Conservation (phyloP, 2,113 vertebrate species). For the Equus quagga region DNA sequence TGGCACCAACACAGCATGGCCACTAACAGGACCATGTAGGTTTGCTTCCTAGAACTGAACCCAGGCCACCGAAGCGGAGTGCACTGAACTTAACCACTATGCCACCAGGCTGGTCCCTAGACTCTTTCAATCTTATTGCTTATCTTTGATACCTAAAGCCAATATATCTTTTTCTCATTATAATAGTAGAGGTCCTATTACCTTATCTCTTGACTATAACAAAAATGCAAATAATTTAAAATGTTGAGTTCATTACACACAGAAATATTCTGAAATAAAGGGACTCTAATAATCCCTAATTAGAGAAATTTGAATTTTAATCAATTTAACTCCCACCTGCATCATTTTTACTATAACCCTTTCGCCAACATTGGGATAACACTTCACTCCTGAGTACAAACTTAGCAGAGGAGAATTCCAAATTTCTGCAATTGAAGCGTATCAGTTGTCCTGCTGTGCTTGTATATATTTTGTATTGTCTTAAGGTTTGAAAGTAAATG, state of each 20-base stretch:
- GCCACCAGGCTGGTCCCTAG: neutral
- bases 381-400: conserved; percentile 75
- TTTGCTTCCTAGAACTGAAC: too few species aligned
- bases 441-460: conserved; percentile 79
- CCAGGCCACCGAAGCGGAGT: too few species aligned
- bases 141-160: neutral
- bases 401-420: conserved; percentile 83
- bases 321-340: conserved; percentile 53
- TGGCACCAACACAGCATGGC: too few species aligned
- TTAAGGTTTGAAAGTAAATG: conserved; percentile 83
- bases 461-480: conserved; percentile 89
- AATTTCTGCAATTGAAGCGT: conserved; percentile 71
- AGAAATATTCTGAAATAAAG: neutral
- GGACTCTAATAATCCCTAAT: neutral
- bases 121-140: neutral
- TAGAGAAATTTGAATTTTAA: conserved; percentile 71
- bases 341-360: conserved; percentile 79
- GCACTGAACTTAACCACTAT: too few species aligned
- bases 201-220: neutral
- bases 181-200: neutral
- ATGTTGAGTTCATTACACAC: neutral
- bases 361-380: conserved; percentile 81
- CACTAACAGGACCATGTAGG: too few species aligned
- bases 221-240: conserved; percentile 45
- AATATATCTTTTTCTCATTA: conserved; percentile 6